Evolutionary conservation across 2,888 invertebrate species (phyloP).

Genomic region (Athalia rosae): DNA sequence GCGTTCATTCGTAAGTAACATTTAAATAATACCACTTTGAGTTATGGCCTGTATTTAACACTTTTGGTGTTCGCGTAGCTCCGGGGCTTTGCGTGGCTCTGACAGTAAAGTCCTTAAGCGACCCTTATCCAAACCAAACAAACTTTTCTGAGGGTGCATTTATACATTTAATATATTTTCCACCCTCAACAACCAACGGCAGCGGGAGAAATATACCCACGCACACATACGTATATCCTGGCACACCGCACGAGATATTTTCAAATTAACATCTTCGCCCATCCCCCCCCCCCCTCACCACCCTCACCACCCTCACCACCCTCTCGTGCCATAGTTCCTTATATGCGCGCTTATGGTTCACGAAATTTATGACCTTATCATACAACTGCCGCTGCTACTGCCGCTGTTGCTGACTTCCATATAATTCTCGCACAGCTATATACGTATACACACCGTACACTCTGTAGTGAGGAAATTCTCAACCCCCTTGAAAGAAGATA

Average conservation of each 20-base stretch:
- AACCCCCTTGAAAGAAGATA: too few species aligned
- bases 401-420: neutral
- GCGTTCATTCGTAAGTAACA: neutral
- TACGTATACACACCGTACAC: too few species aligned
- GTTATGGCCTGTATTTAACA: neutral
- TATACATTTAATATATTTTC: constrained; percentile 37
- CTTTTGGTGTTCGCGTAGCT: neutral
- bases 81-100: constrained; percentile 2
- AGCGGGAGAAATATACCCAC: neutral
- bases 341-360: constrained; percentile 31
- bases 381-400: neutral
- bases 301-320: neutral
- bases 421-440: too few species aligned
- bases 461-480: too few species aligned
- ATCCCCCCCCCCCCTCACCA: neutral
- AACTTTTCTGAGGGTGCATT: constrained; percentile 34
- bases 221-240: neutral
- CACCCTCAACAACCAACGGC: neutral
- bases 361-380: constrained; percentile 22
- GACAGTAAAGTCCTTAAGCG: constrained; percentile 15
- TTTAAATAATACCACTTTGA: neutral
- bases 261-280: constrained; percentile 40
- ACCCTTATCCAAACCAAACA: constrained; percentile 37
- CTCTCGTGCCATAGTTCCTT: neutral
- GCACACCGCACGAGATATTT: constrained; percentile 20